These are phyloP conservation scores for Cybosia mesomella DNA, from an alignment of 2,888 invertebrate species.

Conservation along the genomic window DNA sequence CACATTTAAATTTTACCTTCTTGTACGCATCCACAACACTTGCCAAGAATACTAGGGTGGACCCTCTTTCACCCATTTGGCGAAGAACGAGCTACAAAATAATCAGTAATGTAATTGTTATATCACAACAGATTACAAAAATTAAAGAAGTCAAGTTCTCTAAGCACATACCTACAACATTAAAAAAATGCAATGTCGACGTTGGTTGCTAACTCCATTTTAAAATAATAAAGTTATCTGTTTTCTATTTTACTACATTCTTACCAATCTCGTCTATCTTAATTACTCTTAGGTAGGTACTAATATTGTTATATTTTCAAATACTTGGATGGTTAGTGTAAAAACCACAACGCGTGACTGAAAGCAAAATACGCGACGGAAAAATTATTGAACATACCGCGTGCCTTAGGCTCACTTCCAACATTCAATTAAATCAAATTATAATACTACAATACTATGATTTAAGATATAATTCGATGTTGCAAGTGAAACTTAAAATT, in stretches of 20 bases:
- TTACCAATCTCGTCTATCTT: neutral
- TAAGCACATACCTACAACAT: neutral
- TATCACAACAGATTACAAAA: constrained; percentile 17
- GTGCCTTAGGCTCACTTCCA: neutral
- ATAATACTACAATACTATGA: too few species aligned
- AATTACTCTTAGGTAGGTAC: neutral
- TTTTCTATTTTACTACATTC: neutral
- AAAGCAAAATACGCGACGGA: neutral
- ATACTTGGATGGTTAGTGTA: neutral
- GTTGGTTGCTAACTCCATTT: neutral
- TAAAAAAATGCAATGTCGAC: neutral
- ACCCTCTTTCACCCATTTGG: constrained; percentile 85
- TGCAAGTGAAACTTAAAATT: neutral
- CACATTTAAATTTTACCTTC: constrained; percentile 69
- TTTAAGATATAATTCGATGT: neutral
- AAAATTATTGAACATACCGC: neutral
- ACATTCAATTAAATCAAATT: neutral
- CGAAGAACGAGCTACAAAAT: constrained; percentile 81
- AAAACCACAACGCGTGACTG: neutral
- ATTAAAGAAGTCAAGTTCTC: neutral
- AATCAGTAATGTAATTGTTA: constrained; percentile 55
- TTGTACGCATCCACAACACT: constrained; percentile 75
- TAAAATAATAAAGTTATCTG: neutral
- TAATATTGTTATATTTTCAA: neutral
- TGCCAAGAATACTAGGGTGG: constrained; percentile 81